Evolutionary conservation across 2,797 vertebrate genomes (phyloP).

Genomic region (Poeciliopsis presidionis): DNA sequence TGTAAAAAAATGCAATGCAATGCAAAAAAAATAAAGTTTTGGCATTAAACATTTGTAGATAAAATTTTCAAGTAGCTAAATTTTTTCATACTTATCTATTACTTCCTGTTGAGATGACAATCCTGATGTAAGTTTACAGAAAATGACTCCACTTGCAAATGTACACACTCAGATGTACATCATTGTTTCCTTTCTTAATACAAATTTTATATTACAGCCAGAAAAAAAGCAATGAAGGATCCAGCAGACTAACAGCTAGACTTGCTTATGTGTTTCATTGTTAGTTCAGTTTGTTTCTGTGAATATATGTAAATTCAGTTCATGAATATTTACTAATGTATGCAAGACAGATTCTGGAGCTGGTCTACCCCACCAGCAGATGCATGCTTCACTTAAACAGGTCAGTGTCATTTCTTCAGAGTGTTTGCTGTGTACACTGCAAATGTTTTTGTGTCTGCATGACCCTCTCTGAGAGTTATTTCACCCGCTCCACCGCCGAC

Average conservation of each 20-base stretch:
- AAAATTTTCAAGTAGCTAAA: neutral
- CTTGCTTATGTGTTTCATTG: conserved; percentile 16
- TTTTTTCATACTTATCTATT: neutral
- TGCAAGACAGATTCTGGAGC: neutral
- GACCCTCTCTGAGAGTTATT: conserved; percentile 16
- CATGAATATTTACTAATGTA: conserved; percentile 19
- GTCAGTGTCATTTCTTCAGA: conserved; percentile 13
- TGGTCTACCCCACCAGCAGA: neutral
- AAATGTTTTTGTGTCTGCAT: conserved; percentile 21
- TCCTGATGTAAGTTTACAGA: neutral
- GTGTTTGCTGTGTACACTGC: neutral
- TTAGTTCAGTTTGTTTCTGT: conserved; percentile 9
- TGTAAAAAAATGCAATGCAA: neutral
- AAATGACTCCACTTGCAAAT: neutral
- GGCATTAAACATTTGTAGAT: neutral
- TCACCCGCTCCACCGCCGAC: conserved; percentile 19
- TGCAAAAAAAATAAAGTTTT: neutral
- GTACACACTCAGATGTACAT: neutral
- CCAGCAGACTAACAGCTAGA: neutral
- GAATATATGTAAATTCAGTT: conserved; percentile 16
- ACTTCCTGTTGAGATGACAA: neutral
- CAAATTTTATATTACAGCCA: neutral
- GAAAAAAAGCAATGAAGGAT: neutral
- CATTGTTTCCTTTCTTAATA: neutral
- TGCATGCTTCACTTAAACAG: conserved; percentile 8